Conservation (phyloP, 2,888 invertebrate species). For the Tanypteryx hageni region DNA sequence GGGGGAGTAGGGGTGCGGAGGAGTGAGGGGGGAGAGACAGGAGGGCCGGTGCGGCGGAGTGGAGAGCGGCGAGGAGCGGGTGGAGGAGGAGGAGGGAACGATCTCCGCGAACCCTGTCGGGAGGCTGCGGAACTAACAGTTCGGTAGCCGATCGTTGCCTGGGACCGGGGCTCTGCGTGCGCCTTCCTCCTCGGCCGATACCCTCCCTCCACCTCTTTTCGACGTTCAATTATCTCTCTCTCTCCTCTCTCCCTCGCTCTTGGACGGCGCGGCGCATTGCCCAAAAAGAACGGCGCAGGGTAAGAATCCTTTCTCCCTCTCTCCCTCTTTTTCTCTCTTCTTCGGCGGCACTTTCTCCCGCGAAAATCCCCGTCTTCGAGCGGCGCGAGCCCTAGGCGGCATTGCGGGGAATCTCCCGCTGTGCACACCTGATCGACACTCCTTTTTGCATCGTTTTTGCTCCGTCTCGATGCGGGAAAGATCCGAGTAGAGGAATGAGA, state of each 20-base stretch:
- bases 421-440: no score
- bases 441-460: no score
- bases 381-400: no score
- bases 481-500: no score
- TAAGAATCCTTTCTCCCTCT: not conserved
- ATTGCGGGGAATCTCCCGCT: no score
- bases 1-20: not conserved
- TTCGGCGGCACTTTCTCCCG: no score
- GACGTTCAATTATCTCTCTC: not conserved
- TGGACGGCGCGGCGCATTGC: not conserved
- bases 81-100: not conserved
- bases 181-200: conserved; percentile 36
- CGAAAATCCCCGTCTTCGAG: no score
- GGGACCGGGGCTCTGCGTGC: conserved; percentile 46
- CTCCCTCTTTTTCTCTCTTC: no score
- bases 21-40: not conserved
- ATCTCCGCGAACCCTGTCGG: conserved; percentile 56
- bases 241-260: no score
- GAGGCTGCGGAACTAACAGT: conserved; percentile 63
- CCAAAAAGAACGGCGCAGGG: not conserved
- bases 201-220: not conserved
- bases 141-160: conserved; percentile 59
- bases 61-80: not conserved
- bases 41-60: not conserved
- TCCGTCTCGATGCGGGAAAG: no score